Evolutionary conservation across 1,140 invertebrate species (phyloP).

Genomic region (Heterodera carotae): DNA sequence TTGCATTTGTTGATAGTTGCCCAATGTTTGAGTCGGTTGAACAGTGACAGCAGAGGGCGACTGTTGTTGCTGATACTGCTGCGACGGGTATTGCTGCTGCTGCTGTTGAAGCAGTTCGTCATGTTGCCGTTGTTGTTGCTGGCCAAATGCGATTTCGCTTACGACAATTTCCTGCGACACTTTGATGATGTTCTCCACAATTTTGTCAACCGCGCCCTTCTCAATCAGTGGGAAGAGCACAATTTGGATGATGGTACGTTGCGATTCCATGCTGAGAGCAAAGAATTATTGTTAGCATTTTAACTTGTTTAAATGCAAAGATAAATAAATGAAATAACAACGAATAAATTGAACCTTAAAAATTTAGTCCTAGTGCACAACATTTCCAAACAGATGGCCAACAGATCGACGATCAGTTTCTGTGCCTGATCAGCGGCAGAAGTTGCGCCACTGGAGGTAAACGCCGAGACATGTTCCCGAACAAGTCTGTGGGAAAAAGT

Average conservation of each 20-base stretch:
- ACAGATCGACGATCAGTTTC: constrained; percentile 35
- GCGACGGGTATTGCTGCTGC: constrained; percentile 15
- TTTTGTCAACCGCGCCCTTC: constrained; percentile 38
- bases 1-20: too few species aligned
- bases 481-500: constrained; percentile 24
- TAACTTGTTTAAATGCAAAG: neutral
- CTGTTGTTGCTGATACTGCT: neutral
- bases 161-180: constrained; percentile 8
- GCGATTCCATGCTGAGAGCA: constrained; percentile 14
- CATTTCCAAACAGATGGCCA: constrained; percentile 42
- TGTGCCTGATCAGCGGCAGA: constrained; percentile 20
- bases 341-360: too few species aligned
- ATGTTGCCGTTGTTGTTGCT: constrained; percentile 20
- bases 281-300: too few species aligned
- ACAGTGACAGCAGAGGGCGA: too few species aligned
- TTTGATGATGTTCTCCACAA: constrained; percentile 33
- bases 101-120: neutral
- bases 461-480: constrained; percentile 40
- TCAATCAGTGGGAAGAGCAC: constrained; percentile 42
- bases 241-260: constrained; percentile 37
- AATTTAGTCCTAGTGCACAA: constrained; percentile 36
- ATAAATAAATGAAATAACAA: neutral
- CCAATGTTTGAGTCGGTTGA: too few species aligned
- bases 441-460: constrained; percentile 27
- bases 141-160: constrained; percentile 1